Evolutionary conservation across 2,113 vertebrate species (phyloP).

Genomic region (Plotosus lineatus): DNA sequence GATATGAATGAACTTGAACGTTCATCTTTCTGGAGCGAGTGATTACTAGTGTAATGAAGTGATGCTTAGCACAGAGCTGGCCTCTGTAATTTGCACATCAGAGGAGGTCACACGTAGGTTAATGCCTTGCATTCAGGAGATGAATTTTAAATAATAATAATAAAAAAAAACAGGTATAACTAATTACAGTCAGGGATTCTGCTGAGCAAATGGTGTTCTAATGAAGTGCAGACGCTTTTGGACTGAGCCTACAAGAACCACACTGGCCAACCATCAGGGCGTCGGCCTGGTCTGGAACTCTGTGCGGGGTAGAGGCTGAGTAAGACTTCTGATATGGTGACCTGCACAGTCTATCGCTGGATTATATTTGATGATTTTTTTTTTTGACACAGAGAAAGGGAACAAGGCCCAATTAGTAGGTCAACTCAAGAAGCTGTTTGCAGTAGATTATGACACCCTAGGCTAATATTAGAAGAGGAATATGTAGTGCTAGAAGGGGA

Average conservation of each 20-base stretch:
- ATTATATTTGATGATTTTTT: neutral
- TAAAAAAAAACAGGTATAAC: slow-evolving; percentile 29
- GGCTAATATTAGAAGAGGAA: neutral
- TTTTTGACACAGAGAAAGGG: slow-evolving; percentile 6
- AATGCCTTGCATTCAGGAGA: slow-evolving; percentile 40
- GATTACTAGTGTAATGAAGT: slow-evolving; percentile 30
- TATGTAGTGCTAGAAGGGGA: neutral
- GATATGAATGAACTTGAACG: neutral
- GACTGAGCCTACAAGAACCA: neutral
- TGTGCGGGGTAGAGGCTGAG: neutral
- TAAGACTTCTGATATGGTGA: neutral
- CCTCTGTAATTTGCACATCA: slow-evolving; percentile 42
- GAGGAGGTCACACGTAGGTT: slow-evolving; percentile 34
- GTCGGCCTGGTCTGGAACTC: neutral
- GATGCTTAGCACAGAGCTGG: slow-evolving; percentile 2
- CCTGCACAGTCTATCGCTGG: neutral
- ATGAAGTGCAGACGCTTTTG: slow-evolving; percentile 19
- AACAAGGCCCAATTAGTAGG: neutral
- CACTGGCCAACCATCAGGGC: neutral
- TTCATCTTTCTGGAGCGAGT: neutral
- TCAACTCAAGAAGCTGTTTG: neutral
- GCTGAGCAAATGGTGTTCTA: slow-evolving; percentile 6
- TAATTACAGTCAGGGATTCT: slow-evolving; percentile 17
- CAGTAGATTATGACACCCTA: neutral
- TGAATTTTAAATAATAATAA: no score